These are phyloP conservation scores for Sarotherodon lohbergeri DNA, from an alignment of 2,113 vertebrate genomes.

Conservation along the genomic window DNA sequence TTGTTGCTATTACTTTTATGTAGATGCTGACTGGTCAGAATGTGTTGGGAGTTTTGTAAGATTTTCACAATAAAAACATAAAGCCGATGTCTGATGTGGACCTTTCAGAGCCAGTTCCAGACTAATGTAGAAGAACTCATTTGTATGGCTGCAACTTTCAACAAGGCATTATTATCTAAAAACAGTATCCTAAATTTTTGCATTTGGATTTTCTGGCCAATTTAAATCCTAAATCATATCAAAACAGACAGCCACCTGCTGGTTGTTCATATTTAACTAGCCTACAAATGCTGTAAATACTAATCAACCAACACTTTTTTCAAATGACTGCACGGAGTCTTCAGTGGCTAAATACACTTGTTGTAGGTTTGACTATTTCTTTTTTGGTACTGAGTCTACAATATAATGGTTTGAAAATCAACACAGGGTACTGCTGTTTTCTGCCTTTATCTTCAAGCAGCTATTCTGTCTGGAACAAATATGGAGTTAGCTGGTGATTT, in stretches of 20 bases:
- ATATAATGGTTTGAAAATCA: background rate
- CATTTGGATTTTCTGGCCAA: background rate
- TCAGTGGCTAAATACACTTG: background rate
- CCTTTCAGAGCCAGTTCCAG: background rate
- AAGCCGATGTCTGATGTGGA: background rate
- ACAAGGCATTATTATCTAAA: background rate
- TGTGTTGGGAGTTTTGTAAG: background rate
- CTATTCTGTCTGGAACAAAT: background rate
- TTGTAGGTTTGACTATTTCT: background rate
- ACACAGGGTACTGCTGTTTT: background rate
- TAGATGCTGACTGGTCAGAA: background rate
- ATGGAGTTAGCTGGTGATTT: background rate
- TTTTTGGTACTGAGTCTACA: background rate
- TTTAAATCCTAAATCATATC: background rate
- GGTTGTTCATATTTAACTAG: background rate
- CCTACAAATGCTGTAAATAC: background rate
- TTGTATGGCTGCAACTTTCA: background rate
- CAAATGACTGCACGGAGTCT: rapidly evolving
- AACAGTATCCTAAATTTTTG: background rate
- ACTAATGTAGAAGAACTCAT: background rate
- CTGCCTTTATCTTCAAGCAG: background rate
- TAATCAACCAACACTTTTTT: background rate
- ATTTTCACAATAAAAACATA: background rate
- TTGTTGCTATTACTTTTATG: background rate
- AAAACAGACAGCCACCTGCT: background rate